Evolutionary conservation across 2,113 vertebrate genomes (phyloP), one percentile per base, ranked within the genome.

Genomic region (Pogonocichla stellata): DNA sequence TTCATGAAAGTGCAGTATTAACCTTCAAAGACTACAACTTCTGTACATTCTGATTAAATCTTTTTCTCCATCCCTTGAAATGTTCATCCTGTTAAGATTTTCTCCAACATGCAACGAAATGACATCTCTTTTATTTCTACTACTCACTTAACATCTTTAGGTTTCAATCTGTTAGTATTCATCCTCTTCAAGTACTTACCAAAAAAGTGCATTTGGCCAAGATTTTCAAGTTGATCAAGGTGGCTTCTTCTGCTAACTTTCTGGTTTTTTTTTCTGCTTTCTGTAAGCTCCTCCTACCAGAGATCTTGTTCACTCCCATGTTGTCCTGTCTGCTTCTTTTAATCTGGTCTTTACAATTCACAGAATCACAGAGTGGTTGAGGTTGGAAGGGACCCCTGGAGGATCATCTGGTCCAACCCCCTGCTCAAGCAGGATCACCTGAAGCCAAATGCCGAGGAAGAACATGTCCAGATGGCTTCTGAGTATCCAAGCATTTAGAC

Each of bases 41-140:
- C 53, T 26, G 9, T 26, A 34, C 24, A 47, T 33, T 90, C 53
- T 40, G 14, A 84, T 73, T 38, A 62, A 54, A 60, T 48, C 2
- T 70, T 72, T 72, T 47, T 47, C 45, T 73, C 36, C 18, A 29
- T 51, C 54, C 20, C 29, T 28, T 80, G 48, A 64, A 72, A 19
- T 4, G 8, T 43, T 89, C 28, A 57, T 38, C 34, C n/a, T n/a
- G 19, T 43, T 67, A 56, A 64, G 65, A 33, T 57, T 57, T 57
- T 60, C 31, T 36, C 14, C 42, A 48, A 33, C 8, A 29, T 10
- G 10, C 20, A 92, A 66, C 2, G 8, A 40, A 80, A 57, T 0
- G 4, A 60, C 2, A 0, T 31, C 7, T 24, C 5, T 53, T 42
- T 2, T 2, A 2, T 3, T 75, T 77, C 73, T 56, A 19, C 31